Base-by-base conservation (phyloP, 92 coral and sea anemone genomes). In the Phenganax subtilis region DNA sequence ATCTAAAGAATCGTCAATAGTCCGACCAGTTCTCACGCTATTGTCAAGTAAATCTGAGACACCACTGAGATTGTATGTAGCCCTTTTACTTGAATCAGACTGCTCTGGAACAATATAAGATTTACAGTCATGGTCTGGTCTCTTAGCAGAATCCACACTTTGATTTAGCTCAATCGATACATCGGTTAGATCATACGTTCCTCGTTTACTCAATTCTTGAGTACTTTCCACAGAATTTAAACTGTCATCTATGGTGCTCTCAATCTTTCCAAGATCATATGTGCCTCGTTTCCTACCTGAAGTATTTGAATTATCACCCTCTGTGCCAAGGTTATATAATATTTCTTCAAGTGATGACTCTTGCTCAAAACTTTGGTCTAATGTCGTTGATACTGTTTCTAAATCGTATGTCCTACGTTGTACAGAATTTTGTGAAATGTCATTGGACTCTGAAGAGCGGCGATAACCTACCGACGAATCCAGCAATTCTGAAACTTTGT, bases 401-500 rank as follows among this genome's bases (percentile, higher is more conserved):
- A 55, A n/a, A 15, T 63, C 81, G 67, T 80, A 73, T 10, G 63
- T 71, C 14, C 54, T 57, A 27, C 63, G 77, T 71, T 67, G 6
- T 27, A 17, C 77, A 2, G 15, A 31, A 70, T 80, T 53, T 30
- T 61, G 71, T 12, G 91, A 87, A 74, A 91, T 74, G 61, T 63
- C 56, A 55, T 91, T 85, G 68, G 85, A 87, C 10, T 73, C 75
- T 44, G 87, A 89, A 12, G 90, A 72, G 28, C 80, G 71, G n/a
- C 90, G 90, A 56, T 82, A 70, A 54, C 61, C 68, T 0, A 89
- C 85, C 12, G 88, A 88, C 28, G 58, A 71, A 57, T 89, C 87
- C 37, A 91, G 66, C 47, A 89, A 85, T 62, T 85, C 75, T 14
- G 96, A 81, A 20, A 91, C 91, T n/a, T 85, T 71, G 51, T 86